phyloP scores from a whole-genome alignment of 2,888 invertebrate species.

The Platypus cylindrus region DNA sequence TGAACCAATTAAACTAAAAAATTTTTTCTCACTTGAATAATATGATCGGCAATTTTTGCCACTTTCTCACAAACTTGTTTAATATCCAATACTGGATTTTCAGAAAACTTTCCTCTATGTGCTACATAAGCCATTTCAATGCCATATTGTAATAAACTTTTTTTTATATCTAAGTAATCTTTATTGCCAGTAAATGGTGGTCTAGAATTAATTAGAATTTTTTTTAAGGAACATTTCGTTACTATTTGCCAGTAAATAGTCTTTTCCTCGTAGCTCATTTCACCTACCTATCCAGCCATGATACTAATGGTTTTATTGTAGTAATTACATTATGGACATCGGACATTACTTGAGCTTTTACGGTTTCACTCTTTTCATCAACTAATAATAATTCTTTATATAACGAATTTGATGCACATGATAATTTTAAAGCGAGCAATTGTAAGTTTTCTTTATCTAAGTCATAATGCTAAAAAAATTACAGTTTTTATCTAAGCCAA shows the following conservation, averaged over 20 bases:
- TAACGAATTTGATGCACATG: slow-evolving; percentile 68
- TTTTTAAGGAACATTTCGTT: slow-evolving; percentile 1
- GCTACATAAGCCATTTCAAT: slow-evolving; percentile 82
- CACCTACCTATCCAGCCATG: slow-evolving; percentile 74
- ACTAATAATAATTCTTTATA: slow-evolving; percentile 53
- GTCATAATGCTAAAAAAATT: slow-evolving; percentile 77
- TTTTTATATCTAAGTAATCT: slow-evolving; percentile 58
- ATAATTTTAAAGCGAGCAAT: slow-evolving; percentile 70
- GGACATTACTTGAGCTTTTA: slow-evolving; percentile 69
- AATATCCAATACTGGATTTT: slow-evolving; percentile 69
- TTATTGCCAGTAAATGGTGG: slow-evolving; percentile 51
- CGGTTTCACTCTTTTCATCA: slow-evolving; percentile 39
- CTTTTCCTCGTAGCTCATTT: too few relatives aligned
- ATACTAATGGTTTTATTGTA: slow-evolving; percentile 74
- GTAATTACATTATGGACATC: slow-evolving; percentile 77
- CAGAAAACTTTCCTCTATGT: slow-evolving; percentile 82
- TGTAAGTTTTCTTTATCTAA: slow-evolving; percentile 86
- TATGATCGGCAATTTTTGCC: slow-evolving; percentile 68
- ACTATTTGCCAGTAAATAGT: too few relatives aligned
- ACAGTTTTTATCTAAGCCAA: too few relatives aligned
- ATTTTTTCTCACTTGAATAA: slow-evolving; percentile 54
- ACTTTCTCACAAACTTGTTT: slow-evolving; percentile 59
- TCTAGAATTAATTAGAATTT: slow-evolving; percentile 24
- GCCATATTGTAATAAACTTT: slow-evolving; percentile 61
- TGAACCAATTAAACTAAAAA: background rate